Percentiles rank a stretch among this genome's conserved stretches.
Evolutionary conservation across 2,888 invertebrate genomes (phyloP).

Genomic region (Abscondita cerata): DNA sequence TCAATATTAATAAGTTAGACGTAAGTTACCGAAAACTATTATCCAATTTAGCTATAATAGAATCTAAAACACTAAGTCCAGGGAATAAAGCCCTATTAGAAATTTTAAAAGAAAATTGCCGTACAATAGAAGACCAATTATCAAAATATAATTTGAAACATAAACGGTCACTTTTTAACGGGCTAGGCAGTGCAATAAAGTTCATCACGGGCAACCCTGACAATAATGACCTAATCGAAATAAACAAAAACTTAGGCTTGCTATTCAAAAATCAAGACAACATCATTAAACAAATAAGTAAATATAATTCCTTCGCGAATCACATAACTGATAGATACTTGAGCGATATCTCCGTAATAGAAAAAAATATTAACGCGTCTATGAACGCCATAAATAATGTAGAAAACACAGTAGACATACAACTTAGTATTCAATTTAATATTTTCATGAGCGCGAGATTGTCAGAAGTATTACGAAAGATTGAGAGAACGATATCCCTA

Average conservation of each 20-base stretch:
- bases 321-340: constrained; percentile 27
- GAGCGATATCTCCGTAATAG: constrained; percentile 13
- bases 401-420: not conserved
- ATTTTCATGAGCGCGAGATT: not conserved
- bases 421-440: not conserved
- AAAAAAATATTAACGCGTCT: constrained; percentile 10
- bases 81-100: no score
- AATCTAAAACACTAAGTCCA: no score
- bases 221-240: not conserved
- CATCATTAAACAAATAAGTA: constrained; percentile 25
- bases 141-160: not conserved
- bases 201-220: constrained; percentile 9
- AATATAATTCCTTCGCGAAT: constrained; percentile 28
- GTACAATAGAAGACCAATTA: not conserved
- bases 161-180: not conserved
- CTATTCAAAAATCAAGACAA: constrained; percentile 26
- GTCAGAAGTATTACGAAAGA: no score
- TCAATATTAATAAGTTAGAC: constrained; percentile 36
- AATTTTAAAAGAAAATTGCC: not conserved
- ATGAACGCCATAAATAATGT: no score
- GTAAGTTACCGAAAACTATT: constrained; percentile 23
- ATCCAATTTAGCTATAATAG: constrained; percentile 12
- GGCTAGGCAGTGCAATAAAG: constrained; percentile 3
- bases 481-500: constrained; percentile 20
- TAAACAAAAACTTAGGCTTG: not conserved